A percentile compares a stretch with the other conserved stretches of the same genome.
Conservation (phyloP, 2,113 vertebrate species). For the Stegastes partitus region DNA sequence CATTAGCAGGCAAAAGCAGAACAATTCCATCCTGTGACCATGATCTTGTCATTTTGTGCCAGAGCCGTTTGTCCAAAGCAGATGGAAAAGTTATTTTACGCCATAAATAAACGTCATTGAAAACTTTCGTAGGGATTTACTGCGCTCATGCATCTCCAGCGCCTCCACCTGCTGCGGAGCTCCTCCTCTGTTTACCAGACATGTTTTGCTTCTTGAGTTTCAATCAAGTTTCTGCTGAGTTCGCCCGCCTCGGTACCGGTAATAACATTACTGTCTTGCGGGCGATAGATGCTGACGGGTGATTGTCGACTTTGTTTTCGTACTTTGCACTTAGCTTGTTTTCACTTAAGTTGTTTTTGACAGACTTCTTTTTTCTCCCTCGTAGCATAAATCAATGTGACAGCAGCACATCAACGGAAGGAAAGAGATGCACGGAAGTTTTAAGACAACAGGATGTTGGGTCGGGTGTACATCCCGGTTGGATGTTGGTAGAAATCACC, state of each 20-base stretch:
- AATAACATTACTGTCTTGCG: conserved; percentile 16
- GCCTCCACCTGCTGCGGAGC: not conserved
- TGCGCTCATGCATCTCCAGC: not conserved
- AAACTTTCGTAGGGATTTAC: not conserved
- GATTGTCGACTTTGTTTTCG: not conserved
- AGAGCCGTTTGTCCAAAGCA: not conserved
- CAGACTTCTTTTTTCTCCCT: not conserved
- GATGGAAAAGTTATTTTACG: not conserved
- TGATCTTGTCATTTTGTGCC: conserved; percentile 7
- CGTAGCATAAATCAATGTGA: conserved; percentile 8
- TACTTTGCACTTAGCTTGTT: not conserved
- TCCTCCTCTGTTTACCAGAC: conserved; percentile 24
- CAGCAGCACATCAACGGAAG: conserved; percentile 5
- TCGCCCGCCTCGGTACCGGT: conserved; percentile 5
- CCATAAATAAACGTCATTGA: not conserved
- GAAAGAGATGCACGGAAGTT: not conserved
- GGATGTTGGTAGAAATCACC: conserved; percentile 39
- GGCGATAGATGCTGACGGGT: conserved; percentile 6
- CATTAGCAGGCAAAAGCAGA: not conserved
- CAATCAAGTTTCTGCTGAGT: conserved; percentile 41
- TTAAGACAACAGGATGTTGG: not conserved
- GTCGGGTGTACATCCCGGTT: conserved; percentile 23
- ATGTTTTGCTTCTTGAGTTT: conserved; percentile 27
- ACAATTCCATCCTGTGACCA: conserved; percentile 18
- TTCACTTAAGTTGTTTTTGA: conserved; percentile 22